These are phyloP conservation scores for Nyctalus aviator DNA, from an alignment of 2,797 vertebrate genomes.

Conservation along the genomic window DNA sequence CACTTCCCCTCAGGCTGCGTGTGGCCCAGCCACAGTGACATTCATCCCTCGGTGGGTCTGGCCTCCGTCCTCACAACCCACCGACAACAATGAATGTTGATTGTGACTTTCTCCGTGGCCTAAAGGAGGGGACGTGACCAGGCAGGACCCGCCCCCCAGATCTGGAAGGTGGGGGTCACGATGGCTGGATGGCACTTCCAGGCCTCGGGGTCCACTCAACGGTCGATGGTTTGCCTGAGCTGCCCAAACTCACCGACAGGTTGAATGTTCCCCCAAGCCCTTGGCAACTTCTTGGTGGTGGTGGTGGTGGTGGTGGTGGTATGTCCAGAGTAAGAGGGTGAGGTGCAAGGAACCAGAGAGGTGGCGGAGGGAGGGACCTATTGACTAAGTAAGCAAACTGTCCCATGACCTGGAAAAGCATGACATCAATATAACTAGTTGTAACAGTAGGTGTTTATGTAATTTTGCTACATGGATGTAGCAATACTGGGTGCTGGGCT, in stretches of 20 bases:
- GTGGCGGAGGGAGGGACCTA: neutral
- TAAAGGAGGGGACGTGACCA: neutral
- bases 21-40: conserved; percentile 84
- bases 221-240: conserved; percentile 86
- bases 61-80: conserved; percentile 83
- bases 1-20: neutral
- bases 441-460: neutral
- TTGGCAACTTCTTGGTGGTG: conserved; percentile 62
- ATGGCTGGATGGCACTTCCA: conserved; percentile 66
- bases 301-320: neutral
- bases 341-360: neutral
- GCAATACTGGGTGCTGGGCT: neutral
- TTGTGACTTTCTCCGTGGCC: conserved; percentile 82
- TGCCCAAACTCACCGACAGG: conserved; percentile 88
- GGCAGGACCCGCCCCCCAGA: neutral
- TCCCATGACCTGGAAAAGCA: neutral
- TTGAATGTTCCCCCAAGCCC: conserved; percentile 88
- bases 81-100: conserved; percentile 88
- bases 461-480: neutral
- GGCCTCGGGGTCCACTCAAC: conserved; percentile 86
- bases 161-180: neutral
- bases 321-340: neutral
- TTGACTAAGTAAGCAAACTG: neutral
- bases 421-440: neutral
- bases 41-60: conserved; percentile 86